Evolutionary conservation across 2,113 vertebrate genomes (phyloP).

Genomic region (Apteryx owenii): DNA sequence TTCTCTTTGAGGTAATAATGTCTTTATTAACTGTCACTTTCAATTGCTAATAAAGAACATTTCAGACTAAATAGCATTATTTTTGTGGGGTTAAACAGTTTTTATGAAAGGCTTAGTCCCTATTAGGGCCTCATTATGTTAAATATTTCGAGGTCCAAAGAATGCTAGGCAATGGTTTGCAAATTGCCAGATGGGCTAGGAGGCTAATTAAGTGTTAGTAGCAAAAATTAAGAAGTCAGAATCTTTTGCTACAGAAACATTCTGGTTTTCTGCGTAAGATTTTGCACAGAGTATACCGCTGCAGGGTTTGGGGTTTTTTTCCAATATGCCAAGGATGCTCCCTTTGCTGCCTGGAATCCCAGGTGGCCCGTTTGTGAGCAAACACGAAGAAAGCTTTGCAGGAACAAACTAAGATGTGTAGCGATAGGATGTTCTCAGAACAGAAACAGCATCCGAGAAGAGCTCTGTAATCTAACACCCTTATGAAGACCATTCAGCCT

Average conservation of each 20-base stretch:
- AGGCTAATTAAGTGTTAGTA: constrained; percentile 46
- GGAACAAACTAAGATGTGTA: neutral
- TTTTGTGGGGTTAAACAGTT: neutral
- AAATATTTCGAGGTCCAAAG: neutral
- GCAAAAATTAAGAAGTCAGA: neutral
- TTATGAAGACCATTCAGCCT: neutral
- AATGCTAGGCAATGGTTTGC: neutral
- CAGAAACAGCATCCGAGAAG: neutral
- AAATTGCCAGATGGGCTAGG: constrained; percentile 29
- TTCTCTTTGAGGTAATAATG: neutral
- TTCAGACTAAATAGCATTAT: neutral
- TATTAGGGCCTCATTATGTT: neutral
- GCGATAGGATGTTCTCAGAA: fast-evolving
- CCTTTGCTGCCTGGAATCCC: neutral
- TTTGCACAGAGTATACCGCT: fast-evolving
- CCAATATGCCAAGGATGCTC: neutral
- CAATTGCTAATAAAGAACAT: neutral
- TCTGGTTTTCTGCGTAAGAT: neutral
- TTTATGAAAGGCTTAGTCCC: neutral
- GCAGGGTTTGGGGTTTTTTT: neutral
- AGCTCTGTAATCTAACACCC: neutral
- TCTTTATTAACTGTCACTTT: neutral
- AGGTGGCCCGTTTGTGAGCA: neutral
- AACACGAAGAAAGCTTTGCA: neutral
- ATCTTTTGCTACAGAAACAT: neutral